phyloP scores from a whole-genome alignment of 2,113 vertebrate genomes.

The Xerus inauris region DNA sequence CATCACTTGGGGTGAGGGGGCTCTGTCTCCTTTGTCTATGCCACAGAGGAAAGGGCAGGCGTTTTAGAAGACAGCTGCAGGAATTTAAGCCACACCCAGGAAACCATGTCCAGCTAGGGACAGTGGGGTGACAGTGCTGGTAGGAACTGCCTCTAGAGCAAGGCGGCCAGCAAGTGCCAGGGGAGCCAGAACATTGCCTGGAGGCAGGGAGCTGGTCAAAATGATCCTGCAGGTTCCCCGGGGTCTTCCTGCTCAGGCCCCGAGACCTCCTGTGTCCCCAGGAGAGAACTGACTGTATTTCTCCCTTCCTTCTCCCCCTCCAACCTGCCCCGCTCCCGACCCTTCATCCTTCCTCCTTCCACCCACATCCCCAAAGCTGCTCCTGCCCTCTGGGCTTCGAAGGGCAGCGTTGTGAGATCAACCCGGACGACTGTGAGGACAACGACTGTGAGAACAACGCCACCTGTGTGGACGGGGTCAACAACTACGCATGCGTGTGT shows the following conservation, averaged over 20 bases:
- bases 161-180: neutral
- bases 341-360: neutral
- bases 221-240: too few species aligned
- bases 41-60: neutral
- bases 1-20: too few species aligned
- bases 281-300: neutral
- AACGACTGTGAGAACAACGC: constrained; percentile 98
- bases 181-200: neutral
- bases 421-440: constrained; percentile 97
- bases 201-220: neutral
- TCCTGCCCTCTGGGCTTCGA: constrained; percentile 94
- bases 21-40: neutral
- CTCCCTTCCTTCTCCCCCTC: neutral
- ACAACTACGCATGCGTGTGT: constrained; percentile 96
- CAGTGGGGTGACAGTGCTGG: neutral
- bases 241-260: neutral
- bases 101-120: neutral
- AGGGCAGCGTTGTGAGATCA: constrained; percentile 93
- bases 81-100: neutral
- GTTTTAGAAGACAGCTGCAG: neutral
- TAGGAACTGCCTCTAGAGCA: accelerated
- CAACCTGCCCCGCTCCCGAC: neutral
- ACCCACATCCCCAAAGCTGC: constrained; percentile 87
- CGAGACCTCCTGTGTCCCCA: neutral
- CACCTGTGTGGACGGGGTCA: constrained; percentile 95